Percentiles rank a stretch among this genome's conserved stretches.
phyloP scores from a whole-genome alignment of 1,140 invertebrate genomes.

The Epicauta chinensis region DNA sequence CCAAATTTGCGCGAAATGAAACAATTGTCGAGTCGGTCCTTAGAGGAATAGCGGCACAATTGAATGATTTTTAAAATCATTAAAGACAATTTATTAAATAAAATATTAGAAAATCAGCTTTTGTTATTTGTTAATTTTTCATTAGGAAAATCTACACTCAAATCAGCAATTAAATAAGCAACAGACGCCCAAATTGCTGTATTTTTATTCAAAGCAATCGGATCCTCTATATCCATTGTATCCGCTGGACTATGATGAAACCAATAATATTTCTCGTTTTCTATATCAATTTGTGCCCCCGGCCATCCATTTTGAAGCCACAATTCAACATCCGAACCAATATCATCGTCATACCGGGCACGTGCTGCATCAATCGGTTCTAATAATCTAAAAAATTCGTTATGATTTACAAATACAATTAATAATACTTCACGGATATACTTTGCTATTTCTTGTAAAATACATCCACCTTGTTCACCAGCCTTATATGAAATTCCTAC shows the following conservation, averaged over 20 bases:
- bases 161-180: slow-evolving; percentile 66
- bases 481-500: slow-evolving; percentile 56
- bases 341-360: slow-evolving; percentile 38
- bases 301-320: slow-evolving; percentile 61
- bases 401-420: not conserved
- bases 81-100: no score
- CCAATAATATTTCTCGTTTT: slow-evolving; percentile 71
- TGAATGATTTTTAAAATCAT: no score
- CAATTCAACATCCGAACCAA: slow-evolving; percentile 59
- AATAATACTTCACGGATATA: slow-evolving; percentile 36
- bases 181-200: slow-evolving; percentile 70
- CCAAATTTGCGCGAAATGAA: no score
- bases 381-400: slow-evolving; percentile 43
- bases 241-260: slow-evolving; percentile 77
- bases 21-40: no score
- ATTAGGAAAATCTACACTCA: slow-evolving; percentile 60
- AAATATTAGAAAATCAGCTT: no score
- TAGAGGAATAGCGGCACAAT: no score
- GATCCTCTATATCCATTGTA: slow-evolving; percentile 66
- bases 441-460: slow-evolving; percentile 58
- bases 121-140: slow-evolving; percentile 19
- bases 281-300: slow-evolving; percentile 58
- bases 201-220: slow-evolving; percentile 58
- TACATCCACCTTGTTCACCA: slow-evolving; percentile 52
- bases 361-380: slow-evolving; percentile 49